These are phyloP conservation scores for Heterochromis multidens DNA, from an alignment of 2,113 vertebrate genomes.

Conservation along the genomic window DNA sequence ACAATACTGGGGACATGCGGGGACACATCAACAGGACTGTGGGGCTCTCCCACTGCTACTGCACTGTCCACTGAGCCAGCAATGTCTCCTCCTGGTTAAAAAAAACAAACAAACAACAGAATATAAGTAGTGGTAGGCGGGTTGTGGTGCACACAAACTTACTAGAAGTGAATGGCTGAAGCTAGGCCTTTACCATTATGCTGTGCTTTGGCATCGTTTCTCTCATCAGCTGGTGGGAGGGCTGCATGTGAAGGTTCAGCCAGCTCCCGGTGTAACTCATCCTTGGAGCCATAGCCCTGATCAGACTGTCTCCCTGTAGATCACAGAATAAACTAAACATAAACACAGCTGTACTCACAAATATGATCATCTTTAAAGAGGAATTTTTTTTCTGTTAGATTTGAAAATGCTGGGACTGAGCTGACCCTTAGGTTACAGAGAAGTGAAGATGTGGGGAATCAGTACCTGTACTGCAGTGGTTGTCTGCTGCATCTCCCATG, in stretches of 20 bases:
- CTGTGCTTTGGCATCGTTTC: constrained; percentile 37
- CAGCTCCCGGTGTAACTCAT: constrained; percentile 83
- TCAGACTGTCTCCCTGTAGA: constrained; percentile 81
- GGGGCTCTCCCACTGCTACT: constrained; percentile 61
- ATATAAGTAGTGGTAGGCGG: neutral
- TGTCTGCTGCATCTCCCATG: constrained; percentile 79
- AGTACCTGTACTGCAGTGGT: constrained; percentile 87
- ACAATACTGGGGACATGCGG: constrained; percentile 85
- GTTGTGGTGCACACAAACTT: neutral
- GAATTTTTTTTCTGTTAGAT: neutral
- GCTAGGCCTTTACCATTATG: constrained; percentile 60
- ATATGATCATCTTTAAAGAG: neutral
- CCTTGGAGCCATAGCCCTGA: constrained; percentile 89
- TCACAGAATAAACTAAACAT: neutral
- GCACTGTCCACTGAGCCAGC: constrained; percentile 72
- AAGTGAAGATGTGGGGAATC: neutral
- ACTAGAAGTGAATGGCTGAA: neutral
- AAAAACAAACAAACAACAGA: neutral
- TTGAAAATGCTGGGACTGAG: neutral
- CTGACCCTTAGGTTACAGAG: neutral
- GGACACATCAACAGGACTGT: constrained; percentile 62
- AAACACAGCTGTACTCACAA: neutral
- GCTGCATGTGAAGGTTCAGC: constrained; percentile 54
- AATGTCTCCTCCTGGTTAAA: constrained; percentile 49
- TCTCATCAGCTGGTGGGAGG: constrained; percentile 32